Conservation (phyloP, 2,113 vertebrate species). For the Gambusia holbrooki region DNA sequence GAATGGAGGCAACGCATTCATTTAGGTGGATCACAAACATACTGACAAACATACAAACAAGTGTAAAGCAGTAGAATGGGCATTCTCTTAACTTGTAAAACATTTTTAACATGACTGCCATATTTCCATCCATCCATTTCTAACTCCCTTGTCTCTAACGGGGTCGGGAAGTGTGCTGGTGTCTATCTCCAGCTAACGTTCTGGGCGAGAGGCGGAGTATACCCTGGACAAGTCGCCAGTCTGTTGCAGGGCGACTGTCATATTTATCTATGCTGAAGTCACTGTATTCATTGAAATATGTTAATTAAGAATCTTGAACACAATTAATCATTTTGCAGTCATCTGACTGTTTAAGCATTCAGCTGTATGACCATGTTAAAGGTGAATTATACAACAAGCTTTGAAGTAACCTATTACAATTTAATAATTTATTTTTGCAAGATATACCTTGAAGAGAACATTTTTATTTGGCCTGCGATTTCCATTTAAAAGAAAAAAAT, state of each 20-base stretch:
- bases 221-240: no score
- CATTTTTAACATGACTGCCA: background rate
- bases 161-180: no score
- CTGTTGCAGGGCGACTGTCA: background rate
- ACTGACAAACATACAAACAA: background rate
- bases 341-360: background rate
- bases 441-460: background rate
- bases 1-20: constrained; percentile 11
- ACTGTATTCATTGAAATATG: background rate
- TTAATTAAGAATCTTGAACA: background rate
- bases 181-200: no score
- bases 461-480: background rate
- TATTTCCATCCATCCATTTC: no score
- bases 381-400: background rate
- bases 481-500: no score
- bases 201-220: no score
- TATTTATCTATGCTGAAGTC: background rate
- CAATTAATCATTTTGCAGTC: background rate
- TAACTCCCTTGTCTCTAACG: no score
- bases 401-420: background rate
- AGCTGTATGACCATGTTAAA: background rate
- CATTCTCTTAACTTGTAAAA: background rate
- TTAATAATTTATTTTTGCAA: background rate
- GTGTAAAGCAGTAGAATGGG: background rate
- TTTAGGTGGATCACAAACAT: background rate